Percentiles rank a stretch among this genome's conserved stretches.
These are phyloP conservation scores for Tauraco erythrolophus DNA, from an alignment of 2,113 vertebrate species.

Conservation along the genomic window DNA sequence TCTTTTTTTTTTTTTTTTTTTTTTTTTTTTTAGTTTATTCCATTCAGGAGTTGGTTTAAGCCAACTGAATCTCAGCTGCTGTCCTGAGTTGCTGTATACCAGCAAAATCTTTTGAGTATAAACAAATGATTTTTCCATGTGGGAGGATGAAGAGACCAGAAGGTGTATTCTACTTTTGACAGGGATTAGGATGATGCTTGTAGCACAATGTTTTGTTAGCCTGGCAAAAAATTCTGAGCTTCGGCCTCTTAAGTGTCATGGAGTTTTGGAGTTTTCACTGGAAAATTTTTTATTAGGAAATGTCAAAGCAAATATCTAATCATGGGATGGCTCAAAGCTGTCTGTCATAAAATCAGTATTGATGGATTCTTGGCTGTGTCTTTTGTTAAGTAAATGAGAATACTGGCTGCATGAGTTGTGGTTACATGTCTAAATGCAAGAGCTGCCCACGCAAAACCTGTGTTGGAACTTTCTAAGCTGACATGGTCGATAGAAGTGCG, in stretches of 20 bases:
- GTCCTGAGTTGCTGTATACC: background rate
- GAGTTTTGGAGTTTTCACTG: constrained; percentile 4
- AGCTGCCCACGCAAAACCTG: constrained; percentile 64
- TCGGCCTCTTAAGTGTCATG: background rate
- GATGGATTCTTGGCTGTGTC: constrained; percentile 66
- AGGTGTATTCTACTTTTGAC: background rate
- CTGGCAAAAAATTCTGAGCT: constrained; percentile 9
- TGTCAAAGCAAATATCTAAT: constrained; percentile 47
- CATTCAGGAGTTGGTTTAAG: background rate
- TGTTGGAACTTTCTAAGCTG: constrained; percentile 52
- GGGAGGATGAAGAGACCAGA: background rate
- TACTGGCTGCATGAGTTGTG: constrained; percentile 47
- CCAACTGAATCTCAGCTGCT: background rate
- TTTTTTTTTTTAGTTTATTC: background rate
- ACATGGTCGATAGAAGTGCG: constrained; percentile 58
- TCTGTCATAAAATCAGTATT: constrained; percentile 20
- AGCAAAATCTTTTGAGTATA: background rate
- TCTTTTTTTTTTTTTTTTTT: background rate
- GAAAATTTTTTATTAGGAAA: constrained; percentile 55
- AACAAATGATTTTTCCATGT: background rate
- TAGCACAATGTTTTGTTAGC: background rate
- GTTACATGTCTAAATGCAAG: constrained; percentile 52
- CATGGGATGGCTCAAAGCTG: constrained; percentile 50
- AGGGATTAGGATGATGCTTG: background rate
- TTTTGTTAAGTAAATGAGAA: constrained; percentile 71